Percentiles rank a stretch among this genome's conserved stretches.
phyloP scores from a whole-genome alignment of 53 echinoderm and acorn worm species.

The Pentamera pediparva region DNA sequence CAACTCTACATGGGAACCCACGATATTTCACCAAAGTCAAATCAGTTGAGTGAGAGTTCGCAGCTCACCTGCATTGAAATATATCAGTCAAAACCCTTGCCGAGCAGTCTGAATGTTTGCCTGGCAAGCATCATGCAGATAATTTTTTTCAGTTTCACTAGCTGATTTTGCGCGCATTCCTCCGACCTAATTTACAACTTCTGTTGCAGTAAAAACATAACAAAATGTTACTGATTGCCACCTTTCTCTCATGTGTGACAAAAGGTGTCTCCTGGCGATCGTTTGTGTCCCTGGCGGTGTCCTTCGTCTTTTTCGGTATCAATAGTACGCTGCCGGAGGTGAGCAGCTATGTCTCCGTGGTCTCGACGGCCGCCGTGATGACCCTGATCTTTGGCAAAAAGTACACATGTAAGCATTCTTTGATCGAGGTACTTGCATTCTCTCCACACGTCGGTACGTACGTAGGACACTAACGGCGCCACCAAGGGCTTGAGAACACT shows the following conservation, averaged over 20 bases:
- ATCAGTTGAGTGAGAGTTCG: no score
- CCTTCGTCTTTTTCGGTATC: conserved; percentile 19
- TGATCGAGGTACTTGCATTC: conserved; percentile 27
- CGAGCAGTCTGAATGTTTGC: no score
- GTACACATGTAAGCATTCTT: conserved; percentile 39
- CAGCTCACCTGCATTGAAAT: no score
- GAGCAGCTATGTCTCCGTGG: conserved; percentile 21
- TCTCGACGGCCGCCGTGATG: conserved; percentile 8
- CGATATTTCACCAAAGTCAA: no score
- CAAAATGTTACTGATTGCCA: neutral
- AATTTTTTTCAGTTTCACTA: no score
- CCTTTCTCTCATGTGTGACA: neutral
- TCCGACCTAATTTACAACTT: no score
- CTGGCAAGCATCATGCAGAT: no score
- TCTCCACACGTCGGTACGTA: conserved; percentile 6
- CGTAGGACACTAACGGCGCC: no score
- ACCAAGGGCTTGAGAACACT: no score
- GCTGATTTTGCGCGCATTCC: no score
- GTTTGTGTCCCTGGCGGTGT: conserved; percentile 9
- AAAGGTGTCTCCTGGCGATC: conserved; percentile 31
- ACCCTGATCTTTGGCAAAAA: conserved; percentile 32
- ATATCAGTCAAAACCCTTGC: no score
- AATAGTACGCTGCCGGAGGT: conserved; percentile 25
- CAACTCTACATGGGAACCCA: no score
- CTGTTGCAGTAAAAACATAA: neutral